A percentile compares a stretch with the other conserved stretches of the same genome.
phyloP scores from a whole-genome alignment of 2,113 vertebrate genomes.

The Lagopus muta region DNA sequence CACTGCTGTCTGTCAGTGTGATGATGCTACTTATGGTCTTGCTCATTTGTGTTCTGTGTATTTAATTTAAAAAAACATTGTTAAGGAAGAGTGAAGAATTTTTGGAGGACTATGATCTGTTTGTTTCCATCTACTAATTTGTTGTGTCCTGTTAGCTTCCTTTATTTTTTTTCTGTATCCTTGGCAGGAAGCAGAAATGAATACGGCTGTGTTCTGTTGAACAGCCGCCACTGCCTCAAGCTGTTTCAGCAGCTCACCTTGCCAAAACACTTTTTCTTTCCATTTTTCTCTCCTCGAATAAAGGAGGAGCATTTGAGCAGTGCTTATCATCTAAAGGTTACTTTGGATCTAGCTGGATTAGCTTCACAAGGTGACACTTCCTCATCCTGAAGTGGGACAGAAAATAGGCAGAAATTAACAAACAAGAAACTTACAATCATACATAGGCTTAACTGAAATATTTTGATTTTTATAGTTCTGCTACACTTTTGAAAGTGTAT shows the following conservation, averaged over 20 bases:
- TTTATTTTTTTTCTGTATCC: background rate
- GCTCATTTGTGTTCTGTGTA: background rate
- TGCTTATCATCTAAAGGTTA: background rate
- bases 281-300: background rate
- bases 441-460: fast-evolving
- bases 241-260: conserved; percentile 15
- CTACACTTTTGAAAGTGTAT: background rate
- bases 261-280: conserved; percentile 4
- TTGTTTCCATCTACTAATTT: conserved; percentile 9
- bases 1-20: too few relatives aligned
- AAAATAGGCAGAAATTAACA: background rate
- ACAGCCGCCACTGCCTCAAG: conserved; percentile 7
- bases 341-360: background rate
- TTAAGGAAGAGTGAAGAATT: background rate
- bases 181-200: conserved; percentile 31
- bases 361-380: background rate
- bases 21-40: background rate
- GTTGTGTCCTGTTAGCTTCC: background rate
- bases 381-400: background rate
- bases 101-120: background rate
- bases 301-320: background rate
- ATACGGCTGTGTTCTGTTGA: background rate
- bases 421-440: background rate
- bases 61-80: background rate
- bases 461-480: background rate